A percentile compares a stretch with the other conserved stretches of the same genome.
Conservation (phyloP, 2,113 vertebrate species). For the Tor tambroides region DNA sequence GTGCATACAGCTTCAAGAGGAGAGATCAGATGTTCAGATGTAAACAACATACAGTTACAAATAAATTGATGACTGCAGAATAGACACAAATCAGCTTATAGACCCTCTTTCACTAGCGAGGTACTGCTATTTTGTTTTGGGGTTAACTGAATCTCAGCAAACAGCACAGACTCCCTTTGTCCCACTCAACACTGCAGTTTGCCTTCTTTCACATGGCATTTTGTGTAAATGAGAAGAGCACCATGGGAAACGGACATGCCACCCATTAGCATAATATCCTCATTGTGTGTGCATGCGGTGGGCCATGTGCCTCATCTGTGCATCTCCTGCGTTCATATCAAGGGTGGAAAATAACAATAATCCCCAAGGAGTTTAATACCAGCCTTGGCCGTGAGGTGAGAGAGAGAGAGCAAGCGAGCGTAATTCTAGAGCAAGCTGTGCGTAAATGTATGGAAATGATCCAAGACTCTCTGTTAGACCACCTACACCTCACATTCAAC, state of each 20-base stretch:
- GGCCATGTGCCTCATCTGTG: slow-evolving; percentile 44
- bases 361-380: slow-evolving; percentile 52
- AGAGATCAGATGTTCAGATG: neutral
- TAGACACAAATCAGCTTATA: neutral
- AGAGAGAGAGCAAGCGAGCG: slow-evolving; percentile 38
- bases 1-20: neutral
- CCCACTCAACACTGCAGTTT: slow-evolving; percentile 38
- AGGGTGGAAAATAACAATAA: slow-evolving; percentile 51
- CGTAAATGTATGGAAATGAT: slow-evolving; percentile 49
- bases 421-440: slow-evolving; percentile 46
- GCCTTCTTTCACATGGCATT: slow-evolving; percentile 31
- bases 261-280: slow-evolving; percentile 52
- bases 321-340: slow-evolving; percentile 6
- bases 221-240: slow-evolving; percentile 46
- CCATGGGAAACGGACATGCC: slow-evolving; percentile 35
- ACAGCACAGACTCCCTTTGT: slow-evolving; percentile 31
- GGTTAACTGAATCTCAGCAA: slow-evolving; percentile 16
- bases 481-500: slow-evolving; percentile 36
- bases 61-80: neutral
- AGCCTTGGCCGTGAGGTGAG: slow-evolving; percentile 45
- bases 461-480: slow-evolving; percentile 37
- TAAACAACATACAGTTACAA: neutral
- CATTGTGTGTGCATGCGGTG: slow-evolving; percentile 29
- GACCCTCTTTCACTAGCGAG: neutral
- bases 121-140: slow-evolving; percentile 15